phyloP scores from a whole-genome alignment of 2,888 invertebrate genomes.

The Papilio protenor region DNA sequence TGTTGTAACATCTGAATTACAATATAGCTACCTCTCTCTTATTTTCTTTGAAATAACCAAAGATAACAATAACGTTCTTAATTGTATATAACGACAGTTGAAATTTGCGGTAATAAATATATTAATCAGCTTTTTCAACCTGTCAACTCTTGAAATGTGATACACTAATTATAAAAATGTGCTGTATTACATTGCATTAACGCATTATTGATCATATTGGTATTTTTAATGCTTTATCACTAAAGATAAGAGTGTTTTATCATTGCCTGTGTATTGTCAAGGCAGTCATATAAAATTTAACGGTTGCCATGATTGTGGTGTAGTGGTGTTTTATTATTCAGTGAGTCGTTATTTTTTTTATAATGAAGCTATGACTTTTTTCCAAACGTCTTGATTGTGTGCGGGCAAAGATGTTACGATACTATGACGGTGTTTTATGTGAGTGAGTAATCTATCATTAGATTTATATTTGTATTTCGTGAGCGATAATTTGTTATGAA shows the following conservation, averaged over 20 bases:
- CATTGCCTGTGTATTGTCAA: conserved; percentile 43
- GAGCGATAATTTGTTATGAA: background rate
- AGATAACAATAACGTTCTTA: background rate
- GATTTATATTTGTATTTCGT: background rate
- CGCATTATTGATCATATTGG: conserved; percentile 10
- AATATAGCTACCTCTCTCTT: background rate
- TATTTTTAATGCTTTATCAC: conserved; percentile 28
- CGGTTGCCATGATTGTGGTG: conserved; percentile 50
- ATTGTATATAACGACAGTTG: no score
- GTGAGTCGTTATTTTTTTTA: conserved; percentile 29
- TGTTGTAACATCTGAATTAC: background rate
- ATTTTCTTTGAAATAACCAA: background rate
- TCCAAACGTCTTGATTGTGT: conserved; percentile 20
- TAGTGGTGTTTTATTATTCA: conserved; percentile 41
- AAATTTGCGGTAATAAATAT: background rate
- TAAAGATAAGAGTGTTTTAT: conserved; percentile 45
- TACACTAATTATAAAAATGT: background rate
- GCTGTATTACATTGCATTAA: background rate
- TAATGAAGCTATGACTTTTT: conserved; percentile 16
- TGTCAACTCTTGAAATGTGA: background rate
- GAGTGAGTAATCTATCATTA: background rate
- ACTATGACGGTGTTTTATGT: conserved; percentile 20
- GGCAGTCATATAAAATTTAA: conserved; percentile 51
- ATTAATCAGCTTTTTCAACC: background rate
- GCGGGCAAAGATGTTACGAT: conserved; percentile 7